Base-by-base conservation (phyloP, 1,140 invertebrate species). In the Diorhabda elongata region DNA sequence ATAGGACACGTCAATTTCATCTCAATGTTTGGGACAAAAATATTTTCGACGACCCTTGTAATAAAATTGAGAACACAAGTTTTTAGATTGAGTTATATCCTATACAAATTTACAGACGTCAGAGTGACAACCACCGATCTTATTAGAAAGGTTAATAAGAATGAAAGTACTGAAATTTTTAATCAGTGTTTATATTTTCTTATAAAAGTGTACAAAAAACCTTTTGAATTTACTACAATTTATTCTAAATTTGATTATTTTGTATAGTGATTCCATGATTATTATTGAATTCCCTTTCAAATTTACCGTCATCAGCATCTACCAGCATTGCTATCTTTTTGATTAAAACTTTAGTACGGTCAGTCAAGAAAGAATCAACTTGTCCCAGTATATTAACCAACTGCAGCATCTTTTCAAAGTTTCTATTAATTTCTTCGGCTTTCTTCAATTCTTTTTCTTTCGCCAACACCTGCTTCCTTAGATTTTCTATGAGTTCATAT, bases 351-450 rank as follows among this genome's bases (percentile, higher is more conserved):
- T 67, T 73, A 5, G 76, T 78, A 64, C 77, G 57, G 65, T 80
- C 78, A 3, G 76, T 76, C 11, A 81, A 60, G 68, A 78, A 81
- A 4, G 74, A 74, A 68, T 80, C 78, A 9, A 81, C 75, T 70
- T 81, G 79, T 26, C 78, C 78, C 52, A 80, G 69, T 69, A 81
- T 78, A 61, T 75, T 78, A 2, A 79, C 76, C 3, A 80, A 67
- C 61, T 80, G 77, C 44, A 79, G 75, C 73, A 81, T 77, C 63
- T 74, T 74, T 58, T 79, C 79, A 64, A 80, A 79, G 66, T 75
- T 77, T 62, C 72, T 73, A 57, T 79, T 79, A 3, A 76, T 72
- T 9, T 69, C 69, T 57, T 77, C 75, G 3, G 75, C 74, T 45
- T 78, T 76, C 58, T 76, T 63, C 44, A 77, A 47, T 73, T 80